Evolutionary conservation across 2,888 invertebrate species (phyloP).

Genomic region (Elysia crispata): DNA sequence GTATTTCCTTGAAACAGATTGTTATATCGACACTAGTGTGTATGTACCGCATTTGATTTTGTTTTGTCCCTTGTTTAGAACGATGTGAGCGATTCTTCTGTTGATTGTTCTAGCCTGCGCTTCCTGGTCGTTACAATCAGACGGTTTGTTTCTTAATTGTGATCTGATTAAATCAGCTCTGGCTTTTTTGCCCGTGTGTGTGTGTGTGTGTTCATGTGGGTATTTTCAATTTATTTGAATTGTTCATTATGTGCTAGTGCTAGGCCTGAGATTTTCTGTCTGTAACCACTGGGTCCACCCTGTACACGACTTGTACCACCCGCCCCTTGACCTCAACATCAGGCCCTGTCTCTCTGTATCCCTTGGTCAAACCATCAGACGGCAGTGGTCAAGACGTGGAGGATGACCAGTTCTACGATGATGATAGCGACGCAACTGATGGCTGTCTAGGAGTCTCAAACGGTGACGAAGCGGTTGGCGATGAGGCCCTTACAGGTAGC

Average conservation of each 20-base stretch:
- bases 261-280: background rate
- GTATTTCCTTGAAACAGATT: too few relatives aligned
- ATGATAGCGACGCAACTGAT: slow-evolving; percentile 29
- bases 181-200: slow-evolving; percentile 14
- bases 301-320: background rate
- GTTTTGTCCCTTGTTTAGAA: too few relatives aligned
- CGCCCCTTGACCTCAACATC: background rate
- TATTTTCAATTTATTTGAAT: slow-evolving; percentile 18
- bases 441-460: background rate
- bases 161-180: too few relatives aligned
- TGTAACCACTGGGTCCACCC: background rate
- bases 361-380: background rate
- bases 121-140: too few relatives aligned
- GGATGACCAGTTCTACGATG: slow-evolving; percentile 20
- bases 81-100: too few relatives aligned
- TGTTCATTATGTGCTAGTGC: background rate
- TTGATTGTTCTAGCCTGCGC: too few relatives aligned
- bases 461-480: too few relatives aligned
- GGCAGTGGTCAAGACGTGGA: background rate
- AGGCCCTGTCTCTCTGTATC: background rate
- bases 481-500: too few relatives aligned
- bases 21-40: too few relatives aligned
- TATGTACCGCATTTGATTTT: too few relatives aligned
- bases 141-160: too few relatives aligned
- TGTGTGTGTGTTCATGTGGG: slow-evolving; percentile 28